Evolutionary conservation across 1,140 invertebrate species (phyloP), one percentile per base, ranked within the genome.

Genomic region (Cecropterus lyciades): DNA sequence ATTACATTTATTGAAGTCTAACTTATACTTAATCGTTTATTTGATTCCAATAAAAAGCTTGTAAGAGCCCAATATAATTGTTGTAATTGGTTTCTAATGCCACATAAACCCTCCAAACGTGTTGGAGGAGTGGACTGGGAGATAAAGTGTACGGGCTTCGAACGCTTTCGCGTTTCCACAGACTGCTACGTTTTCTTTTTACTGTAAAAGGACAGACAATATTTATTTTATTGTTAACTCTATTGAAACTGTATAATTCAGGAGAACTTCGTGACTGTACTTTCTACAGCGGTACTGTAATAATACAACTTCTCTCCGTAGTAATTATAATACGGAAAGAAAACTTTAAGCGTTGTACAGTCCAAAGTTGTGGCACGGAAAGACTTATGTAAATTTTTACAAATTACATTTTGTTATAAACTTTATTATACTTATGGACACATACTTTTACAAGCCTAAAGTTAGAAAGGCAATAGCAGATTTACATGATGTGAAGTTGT

Each of bases 51-150:
- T 42, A 43, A 70, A 60, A 55, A 59, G 14, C 60, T 68, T 64
- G 64, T 77, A 70, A 72, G 72, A 70, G 70, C 65, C 60, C 73
- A 72, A 77, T 83, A 83, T 89, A 86, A 87, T 86, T 87, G 82
- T 74, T 84, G 86, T 91, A 91, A 91, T 91, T 91, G 89, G 83
- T 90, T 91, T 89, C 85, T 91, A 91, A 91, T 91, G 85, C 87
- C 80, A 77, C 83, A 75, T 90, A 91, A 91, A 89, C 80, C 86
- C 82, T 78, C 80, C 84, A 89, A 89, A 91, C 89, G 89, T 91
- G 89, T 91, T 89, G 80, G 76, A 71, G 73, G 86, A 79, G 68
- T 87, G 85, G 84, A 78, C 81, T 45, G 75, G 51, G 89, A 89
- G 89, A 91, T 91, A 91, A 91, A 90, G 81, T 79, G 81, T 70